Evolutionary conservation across 1,140 invertebrate genomes (phyloP).

Genomic region (Brachionus asplanchnoidis): DNA sequence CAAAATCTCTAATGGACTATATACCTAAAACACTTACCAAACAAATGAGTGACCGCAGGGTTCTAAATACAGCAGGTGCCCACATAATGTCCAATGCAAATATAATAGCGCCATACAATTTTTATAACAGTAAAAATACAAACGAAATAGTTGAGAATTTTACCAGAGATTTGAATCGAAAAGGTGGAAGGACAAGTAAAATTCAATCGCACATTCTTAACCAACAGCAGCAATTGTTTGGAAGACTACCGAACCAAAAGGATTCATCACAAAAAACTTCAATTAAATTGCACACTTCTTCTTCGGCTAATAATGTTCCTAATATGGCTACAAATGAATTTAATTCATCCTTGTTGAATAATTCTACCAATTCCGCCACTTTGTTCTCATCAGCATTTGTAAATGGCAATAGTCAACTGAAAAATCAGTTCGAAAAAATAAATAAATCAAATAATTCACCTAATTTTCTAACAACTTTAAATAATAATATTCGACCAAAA

Average conservation of each 20-base stretch:
- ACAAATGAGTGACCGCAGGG: not conserved
- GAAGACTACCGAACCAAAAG: not conserved
- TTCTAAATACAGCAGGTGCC: not conserved
- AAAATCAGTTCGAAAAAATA: conserved; percentile 22
- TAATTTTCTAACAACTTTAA: not conserved
- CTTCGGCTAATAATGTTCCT: not conserved
- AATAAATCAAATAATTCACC: conserved; percentile 3
- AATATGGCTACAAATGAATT: not conserved
- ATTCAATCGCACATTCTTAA: not conserved
- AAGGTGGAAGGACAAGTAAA: not conserved
- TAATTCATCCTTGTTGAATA: not conserved
- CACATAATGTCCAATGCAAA: conserved; percentile 1
- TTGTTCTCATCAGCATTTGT: conserved; percentile 12
- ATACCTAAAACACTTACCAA: not conserved
- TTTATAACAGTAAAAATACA: conserved; percentile 22
- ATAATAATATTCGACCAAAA: not conserved
- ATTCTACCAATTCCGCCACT: not conserved
- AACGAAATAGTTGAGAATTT: conserved; percentile 5
- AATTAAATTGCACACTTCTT: not conserved
- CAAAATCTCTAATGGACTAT: not conserved
- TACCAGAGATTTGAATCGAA: not conserved
- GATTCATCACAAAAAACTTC: not conserved
- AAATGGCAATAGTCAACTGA: not conserved
- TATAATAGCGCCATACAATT: not conserved
- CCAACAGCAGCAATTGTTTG: not conserved